phyloP scores from a whole-genome alignment of 2,797 vertebrate species.

The Poeciliopsis turneri region DNA sequence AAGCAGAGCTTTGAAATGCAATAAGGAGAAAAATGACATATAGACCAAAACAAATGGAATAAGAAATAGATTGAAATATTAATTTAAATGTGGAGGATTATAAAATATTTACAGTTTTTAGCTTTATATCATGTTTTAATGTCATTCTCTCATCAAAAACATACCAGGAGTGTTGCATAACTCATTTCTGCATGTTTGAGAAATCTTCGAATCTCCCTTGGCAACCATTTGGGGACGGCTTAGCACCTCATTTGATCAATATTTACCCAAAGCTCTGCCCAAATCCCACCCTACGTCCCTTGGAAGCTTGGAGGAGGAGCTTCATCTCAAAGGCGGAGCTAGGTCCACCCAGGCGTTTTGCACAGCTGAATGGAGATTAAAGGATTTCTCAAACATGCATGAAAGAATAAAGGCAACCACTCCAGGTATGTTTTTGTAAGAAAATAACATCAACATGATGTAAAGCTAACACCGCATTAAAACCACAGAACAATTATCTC shows the following conservation, averaged over 20 bases:
- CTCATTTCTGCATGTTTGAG: not conserved
- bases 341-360: no score
- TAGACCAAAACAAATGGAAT: not conserved
- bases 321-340: no score
- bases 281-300: not conserved
- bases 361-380: no score
- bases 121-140: not conserved
- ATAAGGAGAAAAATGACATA: not conserved
- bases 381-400: no score
- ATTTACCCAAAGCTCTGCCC: not conserved
- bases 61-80: not conserved
- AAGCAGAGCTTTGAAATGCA: not conserved
- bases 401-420: no score
- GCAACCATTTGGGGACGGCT: not conserved
- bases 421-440: not conserved
- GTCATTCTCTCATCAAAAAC: not conserved
- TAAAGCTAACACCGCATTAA: not conserved
- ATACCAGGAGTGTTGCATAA: not conserved
- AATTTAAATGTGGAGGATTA: not conserved
- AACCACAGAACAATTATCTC: not conserved
- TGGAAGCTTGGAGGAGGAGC: not conserved
- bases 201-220: not conserved
- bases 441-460: not conserved
- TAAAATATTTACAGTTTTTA: not conserved
- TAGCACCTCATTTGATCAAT: not conserved